Conservation (phyloP, 2,113 vertebrate genomes). For the Willisornis vidua region DNA sequence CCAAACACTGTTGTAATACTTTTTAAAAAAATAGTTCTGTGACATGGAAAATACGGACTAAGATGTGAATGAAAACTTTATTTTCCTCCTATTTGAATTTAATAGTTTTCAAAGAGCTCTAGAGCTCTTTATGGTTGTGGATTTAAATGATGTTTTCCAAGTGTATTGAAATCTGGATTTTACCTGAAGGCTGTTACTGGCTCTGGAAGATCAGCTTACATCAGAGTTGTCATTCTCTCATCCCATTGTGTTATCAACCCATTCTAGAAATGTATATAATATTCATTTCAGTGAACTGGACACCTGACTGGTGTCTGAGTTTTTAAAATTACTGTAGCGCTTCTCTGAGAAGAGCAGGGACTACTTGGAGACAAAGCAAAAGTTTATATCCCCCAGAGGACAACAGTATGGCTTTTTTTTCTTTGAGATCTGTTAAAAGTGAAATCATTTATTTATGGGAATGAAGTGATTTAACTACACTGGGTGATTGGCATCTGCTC, state of each 20-base stretch:
- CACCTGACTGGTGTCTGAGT: neutral
- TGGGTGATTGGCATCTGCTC: neutral
- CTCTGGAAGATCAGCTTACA: neutral
- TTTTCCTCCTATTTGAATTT: neutral
- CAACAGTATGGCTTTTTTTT: neutral
- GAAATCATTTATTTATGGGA: neutral
- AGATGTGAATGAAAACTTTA: neutral
- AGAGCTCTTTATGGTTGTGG: neutral
- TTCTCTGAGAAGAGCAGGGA: neutral
- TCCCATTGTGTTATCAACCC: accelerated
- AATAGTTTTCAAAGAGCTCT: neutral
- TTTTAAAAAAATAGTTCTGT: neutral
- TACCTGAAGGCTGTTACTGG: neutral
- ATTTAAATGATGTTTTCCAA: neutral
- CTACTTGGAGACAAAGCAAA: neutral
- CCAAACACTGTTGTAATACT: neutral
- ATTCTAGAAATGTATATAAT: neutral
- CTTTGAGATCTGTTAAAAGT: neutral
- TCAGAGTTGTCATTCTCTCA: neutral
- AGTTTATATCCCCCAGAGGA: neutral
- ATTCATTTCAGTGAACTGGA: neutral
- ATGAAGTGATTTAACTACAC: neutral
- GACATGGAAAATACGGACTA: neutral
- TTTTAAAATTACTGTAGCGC: neutral
- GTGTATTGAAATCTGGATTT: neutral